Conservation (phyloP, 2,888 invertebrate species). For the Abscondita cerata region DNA sequence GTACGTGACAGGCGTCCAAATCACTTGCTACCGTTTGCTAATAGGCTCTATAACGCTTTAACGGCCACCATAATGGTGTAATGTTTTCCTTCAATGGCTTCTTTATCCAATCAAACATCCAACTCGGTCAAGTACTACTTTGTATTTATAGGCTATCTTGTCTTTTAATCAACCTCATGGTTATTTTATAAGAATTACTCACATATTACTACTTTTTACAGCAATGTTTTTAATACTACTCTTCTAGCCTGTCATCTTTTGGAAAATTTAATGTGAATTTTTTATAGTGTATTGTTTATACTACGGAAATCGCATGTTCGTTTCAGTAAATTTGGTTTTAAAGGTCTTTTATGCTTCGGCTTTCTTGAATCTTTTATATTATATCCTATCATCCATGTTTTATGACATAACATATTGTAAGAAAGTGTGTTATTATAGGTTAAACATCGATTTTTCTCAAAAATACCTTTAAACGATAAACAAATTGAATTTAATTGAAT, state of each 20-base stretch:
- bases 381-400: background rate
- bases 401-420: background rate
- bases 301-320: background rate
- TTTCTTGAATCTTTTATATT: background rate
- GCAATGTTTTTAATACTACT: too few relatives aligned
- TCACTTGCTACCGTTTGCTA: conserved; percentile 38
- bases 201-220: conserved; percentile 23
- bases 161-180: conserved; percentile 29
- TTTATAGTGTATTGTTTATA: background rate
- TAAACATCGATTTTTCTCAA: too few relatives aligned
- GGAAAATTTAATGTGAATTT: background rate
- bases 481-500: too few relatives aligned
- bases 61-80: conserved; percentile 47
- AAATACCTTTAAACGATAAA: too few relatives aligned
- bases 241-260: too few relatives aligned
- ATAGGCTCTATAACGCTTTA: conserved; percentile 40
- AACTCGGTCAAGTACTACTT: conserved; percentile 30
- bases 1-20: conserved; percentile 48
- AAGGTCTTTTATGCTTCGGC: background rate
- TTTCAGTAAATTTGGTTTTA: background rate
- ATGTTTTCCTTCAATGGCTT: conserved; percentile 50
- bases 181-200: conserved; percentile 22
- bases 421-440: too few relatives aligned
- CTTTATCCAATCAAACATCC: conserved; percentile 50
- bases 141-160: conserved; percentile 30